A percentile compares a stretch with the other conserved stretches of the same genome.
These are phyloP conservation scores for Mormyrus hasselquistii DNA, from an alignment of 2,797 vertebrate genomes.

Conservation along the genomic window DNA sequence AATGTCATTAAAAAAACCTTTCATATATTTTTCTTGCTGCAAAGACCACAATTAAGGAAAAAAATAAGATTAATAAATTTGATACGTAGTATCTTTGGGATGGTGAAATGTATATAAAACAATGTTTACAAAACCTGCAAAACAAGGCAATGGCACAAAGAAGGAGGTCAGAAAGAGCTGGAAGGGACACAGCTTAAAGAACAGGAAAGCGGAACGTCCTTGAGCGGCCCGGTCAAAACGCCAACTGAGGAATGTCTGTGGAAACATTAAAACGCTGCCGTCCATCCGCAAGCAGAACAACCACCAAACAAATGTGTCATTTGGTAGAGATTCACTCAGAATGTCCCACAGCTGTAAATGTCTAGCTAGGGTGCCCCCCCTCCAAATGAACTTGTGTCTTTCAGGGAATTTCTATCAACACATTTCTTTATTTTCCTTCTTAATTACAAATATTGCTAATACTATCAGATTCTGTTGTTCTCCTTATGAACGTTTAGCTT, in stretches of 20 bases:
- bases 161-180: neutral
- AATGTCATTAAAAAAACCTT: neutral
- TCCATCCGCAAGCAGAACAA: neutral
- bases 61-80: neutral
- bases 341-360: neutral
- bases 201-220: neutral
- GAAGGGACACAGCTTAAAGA: slow-evolving; percentile 1
- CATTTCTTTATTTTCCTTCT: neutral
- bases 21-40: neutral
- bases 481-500: neutral
- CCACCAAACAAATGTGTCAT: neutral
- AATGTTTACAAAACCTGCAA: neutral
- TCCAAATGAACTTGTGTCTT: neutral
- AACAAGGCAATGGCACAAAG: neutral
- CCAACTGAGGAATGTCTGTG: neutral
- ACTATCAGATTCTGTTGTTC: neutral
- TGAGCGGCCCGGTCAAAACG: neutral
- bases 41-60: neutral
- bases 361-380: neutral
- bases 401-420: neutral
- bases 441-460: neutral
- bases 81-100: neutral
- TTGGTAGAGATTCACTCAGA: neutral
- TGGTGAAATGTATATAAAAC: neutral
- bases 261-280: neutral